Conservation (phyloP, 53 echinoderm and acorn worm genomes). For the Arbacia lixula region DNA sequence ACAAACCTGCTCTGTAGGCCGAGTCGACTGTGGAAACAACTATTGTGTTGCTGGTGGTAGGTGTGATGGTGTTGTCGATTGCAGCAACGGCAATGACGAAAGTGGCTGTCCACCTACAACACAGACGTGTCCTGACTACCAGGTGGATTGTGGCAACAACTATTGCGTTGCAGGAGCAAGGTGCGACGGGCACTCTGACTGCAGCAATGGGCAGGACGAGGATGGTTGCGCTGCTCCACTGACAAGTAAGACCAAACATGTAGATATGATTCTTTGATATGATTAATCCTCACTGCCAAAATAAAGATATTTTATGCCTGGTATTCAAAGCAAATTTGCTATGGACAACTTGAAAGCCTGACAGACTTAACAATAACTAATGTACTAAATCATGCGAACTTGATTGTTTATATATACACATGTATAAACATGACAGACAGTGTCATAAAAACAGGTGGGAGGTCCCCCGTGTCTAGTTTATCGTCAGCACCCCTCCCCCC, state of each 20-base stretch:
- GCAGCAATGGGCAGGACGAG: constrained; percentile 1
- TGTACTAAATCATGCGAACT: too few species aligned
- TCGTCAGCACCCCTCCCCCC: too few species aligned
- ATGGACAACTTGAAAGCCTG: too few species aligned
- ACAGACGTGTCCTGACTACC: neutral
- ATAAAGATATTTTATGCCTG: too few species aligned
- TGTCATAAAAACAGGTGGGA: too few species aligned
- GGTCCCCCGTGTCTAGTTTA: too few species aligned
- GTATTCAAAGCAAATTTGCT: too few species aligned
- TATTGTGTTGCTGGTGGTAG: neutral
- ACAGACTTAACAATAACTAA: too few species aligned
- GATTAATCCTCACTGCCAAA: too few species aligned
- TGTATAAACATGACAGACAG: too few species aligned
- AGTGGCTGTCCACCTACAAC: neutral
- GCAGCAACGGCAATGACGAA: constrained; percentile 16
- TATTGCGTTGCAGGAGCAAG: constrained; percentile 7
- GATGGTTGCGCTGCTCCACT: neutral
- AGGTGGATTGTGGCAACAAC: constrained; percentile 34
- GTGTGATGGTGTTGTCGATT: constrained; percentile 9
- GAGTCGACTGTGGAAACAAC: constrained; percentile 28
- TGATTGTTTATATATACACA: too few species aligned
- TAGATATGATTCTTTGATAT: too few species aligned
- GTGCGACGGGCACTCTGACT: neutral
- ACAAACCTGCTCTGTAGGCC: neutral
- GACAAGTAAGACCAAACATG: neutral